Evolutionary conservation across 2,797 vertebrate genomes (phyloP).

Genomic region (Schizopygopsis malacanthus): DNA sequence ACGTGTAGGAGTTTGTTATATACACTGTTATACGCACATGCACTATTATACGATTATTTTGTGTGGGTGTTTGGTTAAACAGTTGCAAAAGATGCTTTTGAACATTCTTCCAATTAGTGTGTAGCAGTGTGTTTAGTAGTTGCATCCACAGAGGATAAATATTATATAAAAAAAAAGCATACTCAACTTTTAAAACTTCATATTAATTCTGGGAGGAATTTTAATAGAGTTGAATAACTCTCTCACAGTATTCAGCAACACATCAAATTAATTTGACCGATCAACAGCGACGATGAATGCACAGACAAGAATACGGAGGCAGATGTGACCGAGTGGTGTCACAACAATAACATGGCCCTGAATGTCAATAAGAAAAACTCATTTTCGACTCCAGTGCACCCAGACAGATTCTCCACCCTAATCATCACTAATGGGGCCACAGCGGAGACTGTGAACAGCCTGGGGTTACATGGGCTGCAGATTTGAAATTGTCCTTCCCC

Average conservation of each 20-base stretch:
- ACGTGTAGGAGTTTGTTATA: slow-evolving; percentile 36
- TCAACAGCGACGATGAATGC: slow-evolving; percentile 36
- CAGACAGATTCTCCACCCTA: slow-evolving; percentile 46
- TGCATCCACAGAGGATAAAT: slow-evolving; percentile 23
- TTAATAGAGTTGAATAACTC: slow-evolving; percentile 36
- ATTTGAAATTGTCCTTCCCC: slow-evolving; percentile 40
- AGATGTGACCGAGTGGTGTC: slow-evolving; percentile 47
- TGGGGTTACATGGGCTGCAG: slow-evolving; percentile 27
- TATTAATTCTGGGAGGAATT: slow-evolving; percentile 32
- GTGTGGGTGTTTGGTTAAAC: slow-evolving; percentile 32
- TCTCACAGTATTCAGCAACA: slow-evolving; percentile 20
- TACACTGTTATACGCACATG: slow-evolving; percentile 16
- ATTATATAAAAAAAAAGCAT: not conserved
- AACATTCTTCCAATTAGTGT: slow-evolving; percentile 44
- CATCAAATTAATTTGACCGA: slow-evolving; percentile 33
- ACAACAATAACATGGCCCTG: slow-evolving; percentile 49
- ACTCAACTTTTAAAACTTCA: slow-evolving; percentile 29
- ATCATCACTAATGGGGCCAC: slow-evolving; percentile 48
- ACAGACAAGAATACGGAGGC: slow-evolving; percentile 29
- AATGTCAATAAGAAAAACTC: slow-evolving; percentile 53
- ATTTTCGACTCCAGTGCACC: slow-evolving; percentile 52
- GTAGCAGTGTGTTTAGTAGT: slow-evolving; percentile 22
- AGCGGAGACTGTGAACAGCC: slow-evolving; percentile 37
- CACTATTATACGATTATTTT: slow-evolving; percentile 23
- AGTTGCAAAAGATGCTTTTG: slow-evolving; percentile 39